Evolutionary conservation across 2,797 vertebrate species (phyloP), one percentile per base, ranked within the genome.

Genomic region (Pterois miles): DNA sequence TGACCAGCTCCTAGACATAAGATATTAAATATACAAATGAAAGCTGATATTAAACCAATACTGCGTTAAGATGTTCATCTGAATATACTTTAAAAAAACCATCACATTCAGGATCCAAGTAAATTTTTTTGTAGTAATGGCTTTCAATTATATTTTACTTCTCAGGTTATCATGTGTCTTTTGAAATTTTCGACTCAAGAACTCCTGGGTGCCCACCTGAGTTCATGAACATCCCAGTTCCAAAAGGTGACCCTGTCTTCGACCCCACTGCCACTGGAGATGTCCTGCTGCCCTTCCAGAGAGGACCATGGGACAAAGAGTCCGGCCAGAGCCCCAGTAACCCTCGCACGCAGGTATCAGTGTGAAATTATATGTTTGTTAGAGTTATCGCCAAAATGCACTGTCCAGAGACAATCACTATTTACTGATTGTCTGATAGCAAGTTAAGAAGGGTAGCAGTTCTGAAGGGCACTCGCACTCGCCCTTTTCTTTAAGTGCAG

Each of bases 311-410:
- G 98, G 96, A 96, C n/a, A 87, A 63, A 1, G 88, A 89, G 54
- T 97, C 97, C 0, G 97, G 98, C 27, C 95, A 94, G 89, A 99
- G 98, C 79, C 98, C 98, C 78, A 97, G 97, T 87, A 97, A 95
- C 74, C 98, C 98, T 78, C 94, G 98, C 27, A 95, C 92, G 40
- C 97, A 96, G 97, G 98, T 92, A 27, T 43, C 34, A 12, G 22
- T 48, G 10, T 70, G 4, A 78, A 36, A 18, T 31, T 2, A 40
- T 6, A n/a, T 65, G 10, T 65, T 33, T 68, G 34, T 46, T 53
- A n/a, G 56, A 36, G 16, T 20, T 31, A 9, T 50, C 1, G 1
- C 27, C 54, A 23, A 25, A 25, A 38, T 40, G 53, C 20, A 54
- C n/a, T 5, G 7, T 36, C 31, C 43, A 65, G 29, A 6, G 43